Base-by-base conservation (phyloP, 1,140 invertebrate genomes). In the Drosophila pachea region DNA sequence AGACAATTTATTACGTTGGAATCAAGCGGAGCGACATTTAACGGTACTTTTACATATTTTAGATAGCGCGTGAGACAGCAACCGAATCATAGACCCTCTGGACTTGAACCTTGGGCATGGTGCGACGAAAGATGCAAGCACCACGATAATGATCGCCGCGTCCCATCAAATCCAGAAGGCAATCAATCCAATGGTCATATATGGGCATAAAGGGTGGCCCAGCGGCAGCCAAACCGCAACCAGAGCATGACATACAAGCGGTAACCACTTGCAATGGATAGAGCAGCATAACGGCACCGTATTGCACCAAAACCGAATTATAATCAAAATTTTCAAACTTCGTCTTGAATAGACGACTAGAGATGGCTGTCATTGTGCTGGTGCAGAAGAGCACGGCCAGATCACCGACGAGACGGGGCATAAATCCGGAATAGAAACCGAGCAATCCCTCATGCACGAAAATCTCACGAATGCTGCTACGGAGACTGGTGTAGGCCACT, bases 131-230 rank as follows among this genome's bases (percentile, higher is more conserved):
- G 11, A 78, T 62, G 4, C 67, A 7, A 3, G 60, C 75, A 0
- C 78, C 78, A 3, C 78, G 72, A 7, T 61, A 55, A 7, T 84
- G 79, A 6, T 74, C 79, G 0, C 76, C 68, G 9, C 76, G 68
- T 0, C 61, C 65, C 6, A 67, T 50, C 32, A 83, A 11, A 32
- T 83, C 78, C n/a, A 36, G 5, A 0, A 83, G 42, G 22, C 78
- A 83, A 33, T 83, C 79, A 0, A 45, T 11, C 78, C 79, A 83
- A 31, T 84, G 49, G 4, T 45, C 45, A 16, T 83, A 83, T 11
- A 76, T 36, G 12, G 78, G 75, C 78, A 83, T 84, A 5, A 35
- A 65, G 0, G 78, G 79, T 2, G 78, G 78, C 12, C 60, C 68
- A 1, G 75, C 77, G 6, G 72, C 75, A 0, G 62, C 22, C 2